Evolutionary conservation across 2,797 vertebrate genomes (phyloP), one percentile per base, ranked within the genome.

Genomic region (Phoebastria nigripes): DNA sequence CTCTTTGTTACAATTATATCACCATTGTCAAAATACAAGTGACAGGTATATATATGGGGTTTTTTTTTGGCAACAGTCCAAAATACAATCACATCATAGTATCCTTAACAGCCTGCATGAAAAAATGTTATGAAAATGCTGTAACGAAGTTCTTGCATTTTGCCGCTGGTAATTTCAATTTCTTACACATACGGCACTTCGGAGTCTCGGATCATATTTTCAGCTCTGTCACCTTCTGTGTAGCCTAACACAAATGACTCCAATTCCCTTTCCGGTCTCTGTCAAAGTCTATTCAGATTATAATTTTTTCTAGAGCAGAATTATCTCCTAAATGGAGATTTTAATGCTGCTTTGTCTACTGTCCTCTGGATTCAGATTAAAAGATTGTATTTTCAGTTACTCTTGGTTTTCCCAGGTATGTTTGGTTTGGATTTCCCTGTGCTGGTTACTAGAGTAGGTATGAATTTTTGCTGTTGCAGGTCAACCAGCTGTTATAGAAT

Each of bases 31-130:
- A 88, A 82, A 37, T 56, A 24, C 2, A 20, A 52, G 6, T 29
- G 10, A 46, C 11, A 9, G 33, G 16, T 59, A 74, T 79, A 63
- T 58, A 67, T 5, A 17, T 0, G 0, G 1, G 4, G 6, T 0
- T 19, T 0, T 18, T 29, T 58, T 35, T 66, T 87, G 41, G 15
- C 22, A 47, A 12, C 28, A 47, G 31, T 24, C 58, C 20, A 33
- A 69, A 83, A 52, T 55, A 14, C 4, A 37, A 71, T n/a, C 35
- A 15, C 0, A 1, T 37, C 6, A 19, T 12, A 19, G 20, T 52
- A 29, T 66, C 63, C 44, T 35, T 73, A 59, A 28, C 31, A 67
- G 19, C 6, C 17, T 41, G 31, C 72, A 31, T 31, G 52, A 73
- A 7, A 10, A 74, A 62, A 31, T 24, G 12, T 21, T 82, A 16